Evolutionary conservation across 2,888 invertebrate species (phyloP).

Genomic region (Pseudeuparius sepicola): DNA sequence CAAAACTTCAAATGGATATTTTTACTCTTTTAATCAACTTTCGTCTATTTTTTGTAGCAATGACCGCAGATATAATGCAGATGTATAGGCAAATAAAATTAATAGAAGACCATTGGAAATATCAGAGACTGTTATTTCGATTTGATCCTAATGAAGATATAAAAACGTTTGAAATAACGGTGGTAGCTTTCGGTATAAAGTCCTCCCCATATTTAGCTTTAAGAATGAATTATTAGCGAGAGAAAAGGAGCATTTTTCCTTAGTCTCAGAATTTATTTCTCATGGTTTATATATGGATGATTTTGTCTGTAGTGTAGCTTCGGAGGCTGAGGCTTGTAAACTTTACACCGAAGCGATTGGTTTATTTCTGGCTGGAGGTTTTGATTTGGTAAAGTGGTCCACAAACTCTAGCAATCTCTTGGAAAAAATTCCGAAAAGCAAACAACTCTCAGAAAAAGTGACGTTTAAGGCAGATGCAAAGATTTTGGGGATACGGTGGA

Average conservation of each 20-base stretch:
- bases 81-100: slow-evolving; percentile 9
- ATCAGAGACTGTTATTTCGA: slow-evolving; percentile 7
- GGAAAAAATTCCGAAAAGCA: no score
- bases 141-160: slow-evolving; percentile 5
- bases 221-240: slow-evolving; percentile 2
- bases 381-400: slow-evolving; percentile 12
- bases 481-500: slow-evolving; percentile 14
- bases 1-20: slow-evolving; percentile 4
- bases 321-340: slow-evolving; percentile 3
- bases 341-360: slow-evolving; percentile 5
- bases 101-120: slow-evolving; percentile 1
- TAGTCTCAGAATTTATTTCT: no score
- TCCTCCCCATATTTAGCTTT: slow-evolving; percentile 7
- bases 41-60: slow-evolving; percentile 2
- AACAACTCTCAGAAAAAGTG: slow-evolving; percentile 1
- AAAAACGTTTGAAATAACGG: slow-evolving; percentile 2
- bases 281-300: slow-evolving; percentile 9
- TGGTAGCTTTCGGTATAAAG: slow-evolving; percentile 7
- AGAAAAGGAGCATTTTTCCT: no score
- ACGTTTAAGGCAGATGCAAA: no score
- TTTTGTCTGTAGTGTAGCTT: slow-evolving; percentile 3
- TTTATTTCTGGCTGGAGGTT: slow-evolving; percentile 10
- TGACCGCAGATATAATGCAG: background rate
- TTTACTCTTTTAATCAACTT: background rate
- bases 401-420: slow-evolving; percentile 6